These are phyloP conservation scores for Tetraodon nigroviridis DNA, from an alignment of 2,113 vertebrate genomes.

Conservation along the genomic window DNA sequence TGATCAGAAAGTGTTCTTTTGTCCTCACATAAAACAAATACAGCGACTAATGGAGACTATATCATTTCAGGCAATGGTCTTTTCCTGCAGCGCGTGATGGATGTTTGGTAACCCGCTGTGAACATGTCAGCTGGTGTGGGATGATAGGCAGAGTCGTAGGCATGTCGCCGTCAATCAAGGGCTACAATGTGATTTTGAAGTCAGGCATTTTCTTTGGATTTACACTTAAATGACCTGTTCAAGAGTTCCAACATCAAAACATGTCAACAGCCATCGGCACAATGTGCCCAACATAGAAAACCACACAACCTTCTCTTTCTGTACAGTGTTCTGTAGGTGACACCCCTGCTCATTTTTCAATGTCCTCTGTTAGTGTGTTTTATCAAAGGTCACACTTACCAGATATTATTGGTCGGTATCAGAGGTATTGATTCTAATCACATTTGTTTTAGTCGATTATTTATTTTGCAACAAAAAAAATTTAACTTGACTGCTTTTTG, in stretches of 20 bases:
- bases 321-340: background rate
- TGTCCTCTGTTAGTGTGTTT: no score
- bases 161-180: conserved; percentile 16
- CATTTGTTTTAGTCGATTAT: no score
- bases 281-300: background rate
- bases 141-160: conserved; percentile 13
- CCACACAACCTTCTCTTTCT: background rate
- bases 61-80: conserved; percentile 6
- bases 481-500: no score
- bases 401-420: no score
- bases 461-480: no score
- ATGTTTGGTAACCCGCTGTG: conserved; percentile 17
- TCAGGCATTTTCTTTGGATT: conserved; percentile 2
- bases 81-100: conserved; percentile 20
- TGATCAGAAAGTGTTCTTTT: conserved; percentile 22
- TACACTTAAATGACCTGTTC: conserved; percentile 19
- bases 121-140: conserved; percentile 9
- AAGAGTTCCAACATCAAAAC: conserved; percentile 5
- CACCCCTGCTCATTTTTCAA: no score
- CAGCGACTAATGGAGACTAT: conserved; percentile 10
- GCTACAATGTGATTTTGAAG: conserved; percentile 10
- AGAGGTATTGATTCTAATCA: no score
- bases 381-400: no score
- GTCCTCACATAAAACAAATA: conserved; percentile 19
- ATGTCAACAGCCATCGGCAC: background rate